Evolutionary conservation across 2,888 invertebrate genomes (phyloP), one percentile per base, ranked within the genome.

Genomic region (Quadriops clusia): DNA sequence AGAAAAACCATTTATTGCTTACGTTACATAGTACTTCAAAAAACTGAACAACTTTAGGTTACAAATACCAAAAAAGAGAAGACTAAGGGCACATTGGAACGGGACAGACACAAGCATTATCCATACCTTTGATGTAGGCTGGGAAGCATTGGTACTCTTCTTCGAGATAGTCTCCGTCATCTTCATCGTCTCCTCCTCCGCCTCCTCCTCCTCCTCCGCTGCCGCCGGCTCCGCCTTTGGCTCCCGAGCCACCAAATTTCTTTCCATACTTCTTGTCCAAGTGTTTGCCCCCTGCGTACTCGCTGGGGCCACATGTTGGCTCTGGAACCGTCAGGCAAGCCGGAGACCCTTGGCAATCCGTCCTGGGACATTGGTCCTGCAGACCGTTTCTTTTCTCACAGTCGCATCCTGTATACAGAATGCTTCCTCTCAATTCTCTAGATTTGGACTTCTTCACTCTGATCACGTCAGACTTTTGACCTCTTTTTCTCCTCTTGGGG

Each of bases 341-440:
- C 0, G 63, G 64, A 4, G 61, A 55, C 20, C 68, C 68, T 32
- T 61, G 63, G 41, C 72, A 72, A 16, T 60, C 56, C 1, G 62
- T 58, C 30, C 72, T 56, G 1, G 61, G 67, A 44, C 73, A 74
- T 37, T 70, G 66, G 32, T 72, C 67, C 47, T 74, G 73, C 12
- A 73, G 54, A 4, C 74, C 73, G 42, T 73, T 70, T 6, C 65
- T 57, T 45, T 64, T 67, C 36, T 67, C 63, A 47, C 73, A 74
- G 23, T 69, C 66, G 41, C 73, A 74, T 18, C 67, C 67, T 7
- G 63, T 60, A 37, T 68, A 66, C 39, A 73, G 57, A 30, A 66
- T 58, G 18, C 71, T 60, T 18, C 55, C 61, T 3, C 65, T 58
- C 21, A 73, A 46, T 48, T 74, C 74, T 5, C 67, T 60, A 17